phyloP scores from a whole-genome alignment of 2,888 invertebrate species.

The Pocota personata region DNA sequence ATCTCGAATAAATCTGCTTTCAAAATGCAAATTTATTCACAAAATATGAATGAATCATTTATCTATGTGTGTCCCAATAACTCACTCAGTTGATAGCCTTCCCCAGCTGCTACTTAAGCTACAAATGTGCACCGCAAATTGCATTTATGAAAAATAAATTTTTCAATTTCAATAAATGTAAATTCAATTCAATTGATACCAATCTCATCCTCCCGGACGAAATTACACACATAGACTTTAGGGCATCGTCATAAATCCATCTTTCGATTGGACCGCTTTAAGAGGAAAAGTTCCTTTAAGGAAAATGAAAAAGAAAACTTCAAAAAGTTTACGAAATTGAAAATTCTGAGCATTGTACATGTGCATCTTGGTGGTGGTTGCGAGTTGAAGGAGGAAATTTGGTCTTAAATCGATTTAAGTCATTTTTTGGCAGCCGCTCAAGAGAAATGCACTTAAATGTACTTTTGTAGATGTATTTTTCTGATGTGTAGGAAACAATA shows the following conservation, averaged over 20 bases:
- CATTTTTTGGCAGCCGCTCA: constrained; percentile 8
- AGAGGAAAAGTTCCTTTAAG: neutral
- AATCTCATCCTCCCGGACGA: neutral
- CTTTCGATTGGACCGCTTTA: constrained; percentile 1
- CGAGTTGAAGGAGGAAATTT: neutral
- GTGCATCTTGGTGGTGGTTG: neutral
- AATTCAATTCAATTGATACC: constrained; percentile 5
- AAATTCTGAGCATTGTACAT: neutral
- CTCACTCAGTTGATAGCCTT: neutral
- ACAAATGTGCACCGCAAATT: constrained; percentile 11
- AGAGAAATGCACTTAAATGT: neutral
- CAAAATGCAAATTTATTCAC: neutral
- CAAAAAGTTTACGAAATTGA: neutral
- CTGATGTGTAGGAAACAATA: neutral
- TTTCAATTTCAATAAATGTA: constrained; percentile 15
- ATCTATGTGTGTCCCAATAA: neutral
- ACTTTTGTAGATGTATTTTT: neutral
- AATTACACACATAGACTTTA: neutral
- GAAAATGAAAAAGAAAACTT: neutral
- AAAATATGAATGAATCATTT: neutral
- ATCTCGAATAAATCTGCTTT: neutral
- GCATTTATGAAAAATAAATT: constrained; percentile 1
- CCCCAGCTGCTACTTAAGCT: neutral
- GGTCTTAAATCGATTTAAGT: constrained; percentile 1
- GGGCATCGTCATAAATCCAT: neutral